Evolutionary conservation across 2,113 vertebrate species (phyloP).

Genomic region (Burhinus oedicnemus): DNA sequence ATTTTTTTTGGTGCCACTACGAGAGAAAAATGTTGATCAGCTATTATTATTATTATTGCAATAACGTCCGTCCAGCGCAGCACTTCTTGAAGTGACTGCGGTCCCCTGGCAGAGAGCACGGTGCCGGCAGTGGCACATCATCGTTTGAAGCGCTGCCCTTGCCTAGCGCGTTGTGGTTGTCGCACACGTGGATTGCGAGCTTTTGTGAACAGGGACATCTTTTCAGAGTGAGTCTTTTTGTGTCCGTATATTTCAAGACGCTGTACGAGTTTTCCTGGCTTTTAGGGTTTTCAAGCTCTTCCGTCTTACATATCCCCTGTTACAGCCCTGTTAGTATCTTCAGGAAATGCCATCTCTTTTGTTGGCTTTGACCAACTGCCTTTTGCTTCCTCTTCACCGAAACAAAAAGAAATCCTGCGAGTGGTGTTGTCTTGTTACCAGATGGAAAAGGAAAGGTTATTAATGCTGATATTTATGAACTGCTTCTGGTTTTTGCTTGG

Average conservation of each 20-base stretch:
- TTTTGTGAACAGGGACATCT: background rate
- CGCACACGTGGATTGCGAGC: background rate
- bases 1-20: background rate
- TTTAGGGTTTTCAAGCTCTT: background rate
- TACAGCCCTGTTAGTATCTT: background rate
- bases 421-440: background rate
- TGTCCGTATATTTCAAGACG: rapidly evolving
- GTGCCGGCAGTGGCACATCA: background rate
- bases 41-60: no score
- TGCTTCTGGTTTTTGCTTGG: background rate
- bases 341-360: background rate
- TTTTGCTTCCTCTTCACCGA: background rate
- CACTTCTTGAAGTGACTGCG: rapidly evolving
- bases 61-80: background rate
- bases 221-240: background rate
- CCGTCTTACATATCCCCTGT: rapidly evolving
- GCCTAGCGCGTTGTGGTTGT: no score
- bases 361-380: background rate
- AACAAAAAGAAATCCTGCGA: background rate
- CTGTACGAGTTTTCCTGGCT: background rate
- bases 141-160: background rate
- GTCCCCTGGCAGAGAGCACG: rapidly evolving
- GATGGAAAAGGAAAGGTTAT: background rate
- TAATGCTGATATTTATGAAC: background rate
- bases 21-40: background rate